These are phyloP conservation scores for Pomatorhinus ruficollis DNA, from an alignment of 2,113 vertebrate species.

Conservation along the genomic window DNA sequence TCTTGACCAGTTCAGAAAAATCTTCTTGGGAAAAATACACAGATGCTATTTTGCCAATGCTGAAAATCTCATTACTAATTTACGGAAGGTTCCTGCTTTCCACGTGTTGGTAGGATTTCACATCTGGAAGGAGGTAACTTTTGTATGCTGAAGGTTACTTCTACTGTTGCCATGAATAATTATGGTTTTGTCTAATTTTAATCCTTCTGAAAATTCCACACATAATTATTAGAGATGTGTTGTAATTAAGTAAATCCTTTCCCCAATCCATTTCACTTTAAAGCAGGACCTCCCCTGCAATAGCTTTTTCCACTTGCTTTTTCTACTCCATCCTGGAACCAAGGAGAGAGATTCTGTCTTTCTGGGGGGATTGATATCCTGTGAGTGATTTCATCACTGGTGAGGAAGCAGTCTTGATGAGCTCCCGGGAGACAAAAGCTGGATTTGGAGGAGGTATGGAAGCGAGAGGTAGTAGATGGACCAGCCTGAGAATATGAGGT, in stretches of 20 bases:
- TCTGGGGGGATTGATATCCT: neutral
- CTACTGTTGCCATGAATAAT: neutral
- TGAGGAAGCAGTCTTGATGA: neutral
- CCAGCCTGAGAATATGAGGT: neutral
- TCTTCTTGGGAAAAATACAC: neutral
- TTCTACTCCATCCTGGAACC: neutral
- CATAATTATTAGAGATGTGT: neutral
- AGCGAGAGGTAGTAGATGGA: neutral
- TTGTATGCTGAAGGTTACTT: neutral
- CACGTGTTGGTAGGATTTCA: neutral
- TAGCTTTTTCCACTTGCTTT: neutral
- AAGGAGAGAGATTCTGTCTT: neutral
- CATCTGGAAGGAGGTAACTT: neutral
- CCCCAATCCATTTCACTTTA: neutral
- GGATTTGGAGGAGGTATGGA: neutral
- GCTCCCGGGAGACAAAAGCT: neutral
- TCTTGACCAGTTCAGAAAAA: neutral
- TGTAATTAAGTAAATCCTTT: neutral
- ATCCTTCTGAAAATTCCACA: neutral
- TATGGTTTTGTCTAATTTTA: neutral
- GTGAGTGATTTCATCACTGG: neutral
- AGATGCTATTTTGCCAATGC: neutral
- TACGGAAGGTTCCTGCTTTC: neutral
- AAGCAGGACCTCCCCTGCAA: neutral
- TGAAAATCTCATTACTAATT: neutral